Percentiles rank a stretch among this genome's conserved stretches.
Conservation (phyloP, 2,888 invertebrate genomes). For the Amphipoea lucens region DNA sequence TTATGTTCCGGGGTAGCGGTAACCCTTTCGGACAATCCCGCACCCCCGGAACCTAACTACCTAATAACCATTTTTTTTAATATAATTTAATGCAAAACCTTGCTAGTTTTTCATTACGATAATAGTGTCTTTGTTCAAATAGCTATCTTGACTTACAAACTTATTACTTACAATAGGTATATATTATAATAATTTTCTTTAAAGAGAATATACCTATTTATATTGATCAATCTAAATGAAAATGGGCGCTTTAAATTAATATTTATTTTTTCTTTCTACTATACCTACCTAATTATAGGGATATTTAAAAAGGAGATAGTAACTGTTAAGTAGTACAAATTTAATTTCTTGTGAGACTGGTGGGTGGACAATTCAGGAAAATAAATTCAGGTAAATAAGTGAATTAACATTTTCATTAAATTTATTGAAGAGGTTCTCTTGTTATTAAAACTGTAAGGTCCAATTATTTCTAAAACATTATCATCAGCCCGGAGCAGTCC, state of each 20-base stretch:
- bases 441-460: background rate
- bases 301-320: background rate
- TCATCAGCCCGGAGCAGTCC: background rate
- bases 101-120: background rate
- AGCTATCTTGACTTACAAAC: background rate
- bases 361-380: background rate
- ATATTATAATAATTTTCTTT: background rate
- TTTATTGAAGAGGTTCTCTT: background rate
- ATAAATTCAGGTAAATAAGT: conserved; percentile 18
- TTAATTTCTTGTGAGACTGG: background rate
- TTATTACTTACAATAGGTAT: background rate
- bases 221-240: background rate
- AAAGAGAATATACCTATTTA: background rate
- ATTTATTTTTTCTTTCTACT: background rate
- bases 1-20: too few relatives aligned
- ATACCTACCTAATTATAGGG: background rate
- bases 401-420: conserved; percentile 2
- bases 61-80: background rate
- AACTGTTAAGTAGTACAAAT: background rate
- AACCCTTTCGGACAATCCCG: too few relatives aligned
- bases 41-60: too few relatives aligned
- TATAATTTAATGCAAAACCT: background rate
- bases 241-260: background rate
- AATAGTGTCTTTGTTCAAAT: background rate
- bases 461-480: background rate